Evolutionary conservation across 2,888 invertebrate genomes (phyloP).

Genomic region (Troilus luridus): DNA sequence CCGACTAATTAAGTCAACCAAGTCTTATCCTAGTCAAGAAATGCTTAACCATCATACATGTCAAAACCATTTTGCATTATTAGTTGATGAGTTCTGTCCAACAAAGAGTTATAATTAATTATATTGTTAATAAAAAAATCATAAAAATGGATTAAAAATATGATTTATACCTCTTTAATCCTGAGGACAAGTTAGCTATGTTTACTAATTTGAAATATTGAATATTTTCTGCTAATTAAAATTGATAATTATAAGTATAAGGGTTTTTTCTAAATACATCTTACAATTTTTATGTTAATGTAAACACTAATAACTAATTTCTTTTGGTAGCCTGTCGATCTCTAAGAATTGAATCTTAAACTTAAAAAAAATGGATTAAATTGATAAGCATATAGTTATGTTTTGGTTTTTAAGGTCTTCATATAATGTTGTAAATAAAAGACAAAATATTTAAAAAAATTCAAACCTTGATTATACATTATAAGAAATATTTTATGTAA

Average conservation of each 20-base stretch:
- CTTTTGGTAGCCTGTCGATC: background rate
- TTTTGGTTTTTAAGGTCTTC: too few relatives aligned
- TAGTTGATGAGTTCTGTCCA: background rate
- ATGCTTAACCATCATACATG: background rate
- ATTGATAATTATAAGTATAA: too few relatives aligned
- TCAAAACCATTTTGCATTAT: background rate
- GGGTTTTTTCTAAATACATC: too few relatives aligned
- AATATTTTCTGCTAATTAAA: too few relatives aligned
- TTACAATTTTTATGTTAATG: too few relatives aligned
- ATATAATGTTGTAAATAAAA: too few relatives aligned
- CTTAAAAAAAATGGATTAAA: too few relatives aligned
- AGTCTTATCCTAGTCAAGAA: background rate
- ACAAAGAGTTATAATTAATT: background rate
- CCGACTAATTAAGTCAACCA: background rate
- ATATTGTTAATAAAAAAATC: background rate
- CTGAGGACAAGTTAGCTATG: background rate
- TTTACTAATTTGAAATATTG: too few relatives aligned
- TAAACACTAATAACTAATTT: background rate
- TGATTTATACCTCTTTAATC: background rate
- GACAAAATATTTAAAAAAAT: too few relatives aligned
- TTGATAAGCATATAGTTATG: too few relatives aligned
- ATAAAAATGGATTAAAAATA: background rate
- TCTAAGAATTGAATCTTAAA: background rate
- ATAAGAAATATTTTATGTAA: too few relatives aligned
- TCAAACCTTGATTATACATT: too few relatives aligned